Evolutionary conservation across 2,113 vertebrate species (phyloP).

Genomic region (Psammodynastes pulverulentus): DNA sequence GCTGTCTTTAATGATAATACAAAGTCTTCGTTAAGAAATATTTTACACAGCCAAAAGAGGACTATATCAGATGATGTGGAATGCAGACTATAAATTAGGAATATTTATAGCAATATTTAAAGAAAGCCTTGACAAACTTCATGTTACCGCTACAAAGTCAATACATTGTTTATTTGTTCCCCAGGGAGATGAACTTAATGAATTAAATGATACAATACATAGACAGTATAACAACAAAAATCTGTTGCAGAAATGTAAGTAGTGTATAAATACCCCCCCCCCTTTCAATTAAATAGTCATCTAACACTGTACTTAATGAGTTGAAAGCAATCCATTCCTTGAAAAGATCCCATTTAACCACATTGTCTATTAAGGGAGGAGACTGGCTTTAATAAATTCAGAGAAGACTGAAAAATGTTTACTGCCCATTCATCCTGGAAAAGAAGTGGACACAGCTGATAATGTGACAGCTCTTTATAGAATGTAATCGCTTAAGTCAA

Average conservation of each 20-base stretch:
- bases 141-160: slow-evolving; percentile 59
- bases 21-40: background rate
- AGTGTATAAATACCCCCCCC: background rate
- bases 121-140: slow-evolving; percentile 67
- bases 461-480: slow-evolving; percentile 23
- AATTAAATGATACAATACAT: slow-evolving; percentile 47
- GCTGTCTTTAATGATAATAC: background rate
- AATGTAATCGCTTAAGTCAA: slow-evolving; percentile 23
- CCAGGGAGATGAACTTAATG: slow-evolving; percentile 49
- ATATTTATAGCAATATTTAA: slow-evolving; percentile 56
- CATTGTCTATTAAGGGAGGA: slow-evolving; percentile 11
- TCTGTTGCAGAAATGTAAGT: slow-evolving; percentile 36
- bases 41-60: background rate
- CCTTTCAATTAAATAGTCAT: slow-evolving; percentile 40
- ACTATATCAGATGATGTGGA: background rate
- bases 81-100: slow-evolving; percentile 4
- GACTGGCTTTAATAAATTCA: slow-evolving; percentile 35
- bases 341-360: slow-evolving; percentile 47
- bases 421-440: slow-evolving; percentile 9
- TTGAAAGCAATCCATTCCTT: slow-evolving; percentile 48
- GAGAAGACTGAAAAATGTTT: slow-evolving; percentile 26
- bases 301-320: background rate
- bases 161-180: slow-evolving; percentile 55
- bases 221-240: slow-evolving; percentile 29
- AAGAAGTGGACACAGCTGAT: slow-evolving; percentile 19